phyloP scores from a whole-genome alignment of 2,888 invertebrate species.

The Eristalis intricaria region DNA sequence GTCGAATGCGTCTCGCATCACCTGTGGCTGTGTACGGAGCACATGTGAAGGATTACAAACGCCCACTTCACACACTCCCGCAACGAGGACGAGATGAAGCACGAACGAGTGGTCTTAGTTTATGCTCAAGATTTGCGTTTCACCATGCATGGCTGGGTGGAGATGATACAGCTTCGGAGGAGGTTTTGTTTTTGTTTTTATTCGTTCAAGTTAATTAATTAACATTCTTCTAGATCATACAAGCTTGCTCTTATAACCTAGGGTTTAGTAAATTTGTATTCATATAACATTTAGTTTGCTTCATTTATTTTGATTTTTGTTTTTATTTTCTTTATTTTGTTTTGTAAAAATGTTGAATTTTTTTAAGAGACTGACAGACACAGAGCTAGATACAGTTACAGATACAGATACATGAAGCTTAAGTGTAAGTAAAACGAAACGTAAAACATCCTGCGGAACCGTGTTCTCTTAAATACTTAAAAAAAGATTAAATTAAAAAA shows the following conservation, averaged over 20 bases:
- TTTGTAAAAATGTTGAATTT: conserved; percentile 2
- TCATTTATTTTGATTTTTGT: background rate
- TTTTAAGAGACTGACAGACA: background rate
- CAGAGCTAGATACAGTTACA: background rate
- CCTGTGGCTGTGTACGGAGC: background rate
- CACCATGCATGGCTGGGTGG: background rate
- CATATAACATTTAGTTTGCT: background rate
- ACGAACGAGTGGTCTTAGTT: background rate
- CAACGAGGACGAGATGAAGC: background rate
- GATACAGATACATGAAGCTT: conserved; percentile 18
- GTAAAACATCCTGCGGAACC: conserved; percentile 30
- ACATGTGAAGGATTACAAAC: background rate
- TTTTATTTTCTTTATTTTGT: too few relatives aligned
- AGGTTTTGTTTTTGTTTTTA: background rate
- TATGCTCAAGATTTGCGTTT: background rate
- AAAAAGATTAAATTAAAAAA: conserved; percentile 39
- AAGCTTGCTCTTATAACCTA: conserved; percentile 45
- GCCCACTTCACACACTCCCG: background rate
- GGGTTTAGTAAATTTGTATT: conserved; percentile 48
- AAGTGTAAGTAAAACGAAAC: conserved; percentile 37
- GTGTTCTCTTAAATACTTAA: conserved; percentile 61
- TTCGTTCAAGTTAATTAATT: conserved; percentile 24
- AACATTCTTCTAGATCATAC: conserved; percentile 35
- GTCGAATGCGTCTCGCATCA: background rate
- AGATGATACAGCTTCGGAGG: background rate